Evolutionary conservation across 2,113 vertebrate species (phyloP), one percentile per base, ranked within the genome.

Genomic region (Tetrax tetrax): DNA sequence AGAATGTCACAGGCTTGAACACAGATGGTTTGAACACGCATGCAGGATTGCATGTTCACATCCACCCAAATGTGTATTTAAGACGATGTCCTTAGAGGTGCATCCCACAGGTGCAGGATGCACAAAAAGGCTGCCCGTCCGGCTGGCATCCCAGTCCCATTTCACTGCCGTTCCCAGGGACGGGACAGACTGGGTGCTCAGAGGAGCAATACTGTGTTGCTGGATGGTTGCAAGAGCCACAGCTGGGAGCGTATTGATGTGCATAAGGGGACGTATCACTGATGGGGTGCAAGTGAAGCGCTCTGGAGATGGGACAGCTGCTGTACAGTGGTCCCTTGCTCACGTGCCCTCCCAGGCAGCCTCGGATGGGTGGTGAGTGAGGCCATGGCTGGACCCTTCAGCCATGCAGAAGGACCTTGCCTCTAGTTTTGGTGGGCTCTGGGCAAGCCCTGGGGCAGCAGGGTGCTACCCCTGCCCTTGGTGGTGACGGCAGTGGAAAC

Each of bases 151-250:
- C 59, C 45, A 24, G 41, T 74, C 60, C 38, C 6, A 0, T 80
- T 61, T 53, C 70, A 35, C 2, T 37, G 43, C 16, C 9, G 1
- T 64, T 79, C 57, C 75, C 9, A 14, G 59, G 35, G 6, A 16
- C 5, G 3, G 41, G 51, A 38, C 74, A 59, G 56, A 3, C 12
- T 0, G 14, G 17, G 6, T 37, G 50, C 72, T 87, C 18, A 2
- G 54, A 74, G 41, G 18, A 54, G 22, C 0, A 0, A 6, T 25
- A 53, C 45, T 53, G 23, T 0, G 0, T 7, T 70, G 33, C 75
- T 54, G 53, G n/a, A 8, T 78, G 47, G 4, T 31, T 69, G 6
- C 50, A 48, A 47, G 56, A 35, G 29, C 20, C 64, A 10, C 0
- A 0, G 7, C 43, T 63, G 14, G 28, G 29, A n/a, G 0, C 1